Percentiles rank a stretch among this genome's conserved stretches.
phyloP scores from a whole-genome alignment of 2,113 vertebrate genomes.

The Coregonus clupeaformis region DNA sequence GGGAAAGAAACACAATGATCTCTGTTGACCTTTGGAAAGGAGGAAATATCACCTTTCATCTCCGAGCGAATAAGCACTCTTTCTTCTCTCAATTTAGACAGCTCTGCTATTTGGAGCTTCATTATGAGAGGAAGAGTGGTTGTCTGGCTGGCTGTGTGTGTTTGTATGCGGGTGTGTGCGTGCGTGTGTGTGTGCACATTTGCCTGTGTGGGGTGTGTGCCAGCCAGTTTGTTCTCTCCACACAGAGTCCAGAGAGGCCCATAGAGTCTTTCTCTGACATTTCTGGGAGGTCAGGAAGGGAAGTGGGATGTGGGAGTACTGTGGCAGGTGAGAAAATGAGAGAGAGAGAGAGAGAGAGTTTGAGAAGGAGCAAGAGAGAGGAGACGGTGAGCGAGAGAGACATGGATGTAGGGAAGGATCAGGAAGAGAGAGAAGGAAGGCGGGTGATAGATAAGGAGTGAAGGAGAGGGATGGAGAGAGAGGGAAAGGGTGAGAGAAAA shows the following conservation, averaged over 20 bases:
- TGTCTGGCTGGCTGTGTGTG: background rate
- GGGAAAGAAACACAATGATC: constrained; percentile 31
- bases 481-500: background rate
- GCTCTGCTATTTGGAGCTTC: constrained; percentile 10
- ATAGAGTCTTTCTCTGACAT: constrained; percentile 18
- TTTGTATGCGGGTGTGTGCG: too few species aligned
- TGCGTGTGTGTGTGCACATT: background rate
- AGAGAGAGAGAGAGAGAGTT: background rate
- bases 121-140: background rate
- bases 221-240: constrained; percentile 7
- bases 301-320: constrained; percentile 2
- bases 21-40: constrained; percentile 46
- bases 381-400: background rate
- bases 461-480: background rate
- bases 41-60: constrained; percentile 38
- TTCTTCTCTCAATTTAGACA: constrained; percentile 13
- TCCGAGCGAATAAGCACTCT: background rate
- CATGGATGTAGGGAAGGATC: too few species aligned
- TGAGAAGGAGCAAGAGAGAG: background rate
- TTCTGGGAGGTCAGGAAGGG: constrained; percentile 10
- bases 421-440: background rate
- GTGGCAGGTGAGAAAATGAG: background rate
- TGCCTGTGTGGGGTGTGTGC: constrained; percentile 7
- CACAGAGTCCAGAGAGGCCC: background rate
- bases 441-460: background rate